Conservation (phyloP, 2,113 vertebrate species). For the Mustelus asterias region DNA sequence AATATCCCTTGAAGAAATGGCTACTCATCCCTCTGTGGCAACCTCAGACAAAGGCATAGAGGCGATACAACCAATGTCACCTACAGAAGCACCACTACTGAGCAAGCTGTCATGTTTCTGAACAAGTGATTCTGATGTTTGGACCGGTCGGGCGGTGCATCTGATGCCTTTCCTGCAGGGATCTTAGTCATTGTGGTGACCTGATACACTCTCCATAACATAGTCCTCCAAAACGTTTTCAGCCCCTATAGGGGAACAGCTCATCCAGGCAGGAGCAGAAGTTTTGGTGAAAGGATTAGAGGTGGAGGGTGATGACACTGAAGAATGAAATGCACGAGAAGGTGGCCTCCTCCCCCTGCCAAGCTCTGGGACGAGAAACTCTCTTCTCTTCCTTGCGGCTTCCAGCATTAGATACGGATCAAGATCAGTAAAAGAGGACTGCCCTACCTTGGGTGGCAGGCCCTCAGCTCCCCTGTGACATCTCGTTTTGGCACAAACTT, state of each 20-base stretch:
- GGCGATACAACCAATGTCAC: neutral
- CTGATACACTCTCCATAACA: neutral
- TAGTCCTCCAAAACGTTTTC: no score
- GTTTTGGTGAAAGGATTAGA: neutral
- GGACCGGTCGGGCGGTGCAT: neutral
- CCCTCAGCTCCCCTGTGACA: neutral
- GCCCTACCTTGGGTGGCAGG: neutral
- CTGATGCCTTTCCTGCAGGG: neutral
- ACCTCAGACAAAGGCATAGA: neutral
- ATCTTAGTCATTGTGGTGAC: neutral
- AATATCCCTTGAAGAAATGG: neutral
- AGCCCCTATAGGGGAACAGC: no score
- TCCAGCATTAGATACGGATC: neutral
- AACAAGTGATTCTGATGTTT: neutral
- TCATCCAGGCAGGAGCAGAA: neutral
- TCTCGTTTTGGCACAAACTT: neutral
- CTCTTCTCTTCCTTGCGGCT: neutral
- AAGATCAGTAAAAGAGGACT: neutral
- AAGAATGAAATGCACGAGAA: neutral
- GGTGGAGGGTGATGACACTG: neutral
- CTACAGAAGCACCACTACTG: neutral
- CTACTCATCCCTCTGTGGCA: neutral
- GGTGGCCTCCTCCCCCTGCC: neutral
- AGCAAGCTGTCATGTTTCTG: neutral
- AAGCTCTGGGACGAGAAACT: neutral